Evolutionary conservation across 2,797 vertebrate species (phyloP), one percentile per base, ranked within the genome.

Genomic region (Hippoglossus hippoglossus): DNA sequence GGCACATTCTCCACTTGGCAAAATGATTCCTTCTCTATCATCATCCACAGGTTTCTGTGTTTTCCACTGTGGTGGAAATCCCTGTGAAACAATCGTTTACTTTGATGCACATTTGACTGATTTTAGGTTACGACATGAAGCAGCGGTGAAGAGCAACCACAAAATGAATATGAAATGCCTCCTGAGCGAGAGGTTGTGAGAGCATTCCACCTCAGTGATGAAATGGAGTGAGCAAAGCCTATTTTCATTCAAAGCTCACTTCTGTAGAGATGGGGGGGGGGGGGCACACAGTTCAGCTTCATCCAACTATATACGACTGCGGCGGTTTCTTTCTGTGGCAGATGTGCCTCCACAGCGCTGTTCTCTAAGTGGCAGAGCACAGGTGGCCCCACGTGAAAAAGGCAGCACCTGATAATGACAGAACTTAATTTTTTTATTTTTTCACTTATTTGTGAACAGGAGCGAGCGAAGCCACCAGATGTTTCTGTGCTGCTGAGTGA

Each of bases 141-240:
- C 41, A 22, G 73, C 56, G 13, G 26, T 56, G 57, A 73, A 58
- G 49, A 24, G 63, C 22, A 67, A 63, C 63, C 22, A 34, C 34
- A 74, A 65, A 82, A 69, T 47, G 36, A 84, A 87, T 81, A 77
- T 76, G 63, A 77, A 81, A 83, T 78, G 66, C 47, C 63, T 57
- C 53, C 63, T 41, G 63, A 73, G 74, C 26, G 64, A 68, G 67
- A 70, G 54, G 77, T 59, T 71, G 68, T 24, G 58, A 66, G 41
- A 41, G 57, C 56, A 50, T 56, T 55, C 74, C 60, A 67, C 66
- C 51, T 36, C 10, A 19, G 64, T 46, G 44, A 18, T 46, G 11
- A 12, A 12, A 41, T 12, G 39, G 39, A 41, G 39, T 15, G 39
- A 41, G 39, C 44, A 19, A 62, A 63, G 53, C 26, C n/a, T 71